phyloP scores from a whole-genome alignment of 2,113 vertebrate species.

The Pavo muticus region DNA sequence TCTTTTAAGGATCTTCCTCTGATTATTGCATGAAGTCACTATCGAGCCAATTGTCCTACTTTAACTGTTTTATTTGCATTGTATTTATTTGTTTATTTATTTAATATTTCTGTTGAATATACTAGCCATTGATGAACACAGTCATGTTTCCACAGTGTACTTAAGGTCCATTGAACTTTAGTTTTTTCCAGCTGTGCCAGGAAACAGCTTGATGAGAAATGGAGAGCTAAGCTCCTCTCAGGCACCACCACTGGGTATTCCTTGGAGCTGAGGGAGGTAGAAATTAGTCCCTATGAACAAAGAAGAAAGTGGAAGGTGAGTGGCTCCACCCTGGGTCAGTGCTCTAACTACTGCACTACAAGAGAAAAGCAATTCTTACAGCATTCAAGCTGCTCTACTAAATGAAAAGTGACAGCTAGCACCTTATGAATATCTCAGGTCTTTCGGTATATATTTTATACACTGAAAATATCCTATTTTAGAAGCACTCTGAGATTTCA shows the following conservation, averaged over 20 bases:
- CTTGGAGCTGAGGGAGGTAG: background rate
- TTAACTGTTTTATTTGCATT: background rate
- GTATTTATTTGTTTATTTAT: background rate
- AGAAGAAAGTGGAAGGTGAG: background rate
- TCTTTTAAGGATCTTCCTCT: background rate
- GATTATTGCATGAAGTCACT: background rate
- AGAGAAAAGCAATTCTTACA: constrained; percentile 13
- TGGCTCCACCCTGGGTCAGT: background rate
- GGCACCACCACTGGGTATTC: background rate
- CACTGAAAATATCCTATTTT: background rate
- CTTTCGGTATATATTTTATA: constrained; percentile 12
- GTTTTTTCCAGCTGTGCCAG: background rate
- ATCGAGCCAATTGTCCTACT: background rate
- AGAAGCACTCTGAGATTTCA: background rate
- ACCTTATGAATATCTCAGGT: constrained; percentile 8
- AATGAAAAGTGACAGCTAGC: constrained; percentile 49
- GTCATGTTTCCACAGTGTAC: background rate
- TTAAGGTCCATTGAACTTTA: background rate
- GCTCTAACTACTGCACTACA: background rate
- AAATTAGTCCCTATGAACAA: background rate
- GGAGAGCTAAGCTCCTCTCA: background rate
- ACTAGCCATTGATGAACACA: background rate
- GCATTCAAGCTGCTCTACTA: background rate
- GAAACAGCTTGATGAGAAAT: background rate
- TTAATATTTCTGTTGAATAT: background rate